phyloP scores from a whole-genome alignment of 2,113 vertebrate genomes.

The Lasiurus cinereus region DNA sequence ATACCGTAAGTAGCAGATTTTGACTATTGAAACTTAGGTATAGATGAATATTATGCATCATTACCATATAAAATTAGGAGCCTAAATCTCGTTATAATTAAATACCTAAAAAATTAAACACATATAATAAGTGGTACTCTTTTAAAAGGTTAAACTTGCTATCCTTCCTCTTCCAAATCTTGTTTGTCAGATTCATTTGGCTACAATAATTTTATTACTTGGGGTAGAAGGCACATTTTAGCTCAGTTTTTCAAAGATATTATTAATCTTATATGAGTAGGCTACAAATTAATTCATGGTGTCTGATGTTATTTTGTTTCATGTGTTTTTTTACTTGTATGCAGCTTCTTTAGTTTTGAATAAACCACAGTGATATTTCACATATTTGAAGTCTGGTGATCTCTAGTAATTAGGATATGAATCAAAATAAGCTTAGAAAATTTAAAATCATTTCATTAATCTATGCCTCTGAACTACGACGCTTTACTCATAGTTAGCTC shows the following conservation, averaged over 20 bases:
- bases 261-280: conserved; percentile 9
- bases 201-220: neutral
- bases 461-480: conserved; percentile 37
- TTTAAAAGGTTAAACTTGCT: neutral
- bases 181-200: neutral
- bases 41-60: neutral
- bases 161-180: neutral
- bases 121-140: neutral
- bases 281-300: neutral
- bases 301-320: conserved; percentile 56
- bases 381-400: conserved; percentile 23
- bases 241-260: neutral
- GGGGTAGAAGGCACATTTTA: neutral
- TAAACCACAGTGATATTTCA: conserved; percentile 28
- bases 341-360: conserved; percentile 55
- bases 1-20: neutral
- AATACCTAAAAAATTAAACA: conserved; percentile 17
- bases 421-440: conserved; percentile 70
- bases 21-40: conserved; percentile 10
- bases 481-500: conserved; percentile 13
- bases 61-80: neutral
- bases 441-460: conserved; percentile 66
- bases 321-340: conserved; percentile 7
- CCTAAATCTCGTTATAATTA: neutral
- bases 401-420: conserved; percentile 47